Evolutionary conservation across 2,797 vertebrate species (phyloP), one percentile per base, ranked within the genome.

Genomic region (Gallirallus australis): DNA sequence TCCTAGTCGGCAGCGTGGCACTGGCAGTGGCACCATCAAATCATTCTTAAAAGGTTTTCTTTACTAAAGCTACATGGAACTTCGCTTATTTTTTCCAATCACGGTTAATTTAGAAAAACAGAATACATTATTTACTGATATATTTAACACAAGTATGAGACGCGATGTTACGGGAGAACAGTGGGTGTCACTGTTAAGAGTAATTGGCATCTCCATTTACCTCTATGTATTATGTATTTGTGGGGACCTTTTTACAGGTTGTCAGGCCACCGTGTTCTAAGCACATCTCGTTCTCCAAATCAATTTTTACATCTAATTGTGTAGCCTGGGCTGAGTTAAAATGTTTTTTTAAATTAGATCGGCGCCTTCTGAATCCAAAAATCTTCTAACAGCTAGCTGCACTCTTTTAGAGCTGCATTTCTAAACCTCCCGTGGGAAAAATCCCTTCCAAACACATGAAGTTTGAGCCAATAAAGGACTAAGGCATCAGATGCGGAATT

Each of bases 381-480:
- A 78, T 75, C 20, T 84, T 50, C 57, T 59, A 89, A 64, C 25
- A 72, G 50, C 18, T 86, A 86, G 42, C 65, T 89, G 76, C n/a
- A 28, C 12, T 39, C 50, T 78, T 94, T 81, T 28, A 68, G 54
- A 90, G 42, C 53, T 75, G 21, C 42, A 23, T 73, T 93, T 79
- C 84, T 79, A 90, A 88, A 69, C 31, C 33, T 93, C 72, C 40
- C 39, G 3, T n/a, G 47, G 66, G 82, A 91, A 88, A 94, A 83
- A 73, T 78, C 79, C n/a, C 35, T 88, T 94, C 85, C 66, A 90
- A 90, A 84, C 30, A 47, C 37, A 52, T 69, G 66, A 86, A 95
- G 72, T 79, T 84, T 69, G 77, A 90, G 39, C 35, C 5, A 82
- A n/a, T 94, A 82, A 90, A 79, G 0, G 13, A 70, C 77, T 89